Evolutionary conservation across 2,113 vertebrate species (phyloP).

Genomic region (Nothocercus nigrocapillus): DNA sequence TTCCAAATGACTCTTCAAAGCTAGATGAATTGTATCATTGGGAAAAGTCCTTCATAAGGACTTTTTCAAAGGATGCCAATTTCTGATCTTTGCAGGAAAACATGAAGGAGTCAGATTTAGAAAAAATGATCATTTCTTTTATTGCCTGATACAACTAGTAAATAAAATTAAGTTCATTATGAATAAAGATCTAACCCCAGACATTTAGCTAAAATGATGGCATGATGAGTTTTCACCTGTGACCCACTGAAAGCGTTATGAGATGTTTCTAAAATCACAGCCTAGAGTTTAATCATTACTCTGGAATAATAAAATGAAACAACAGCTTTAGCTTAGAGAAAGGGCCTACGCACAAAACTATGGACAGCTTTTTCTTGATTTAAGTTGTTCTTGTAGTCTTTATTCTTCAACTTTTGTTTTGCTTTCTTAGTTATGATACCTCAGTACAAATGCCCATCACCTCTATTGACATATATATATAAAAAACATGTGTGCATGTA

Average conservation of each 20-base stretch:
- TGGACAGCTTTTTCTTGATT: background rate
- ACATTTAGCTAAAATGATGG: background rate
- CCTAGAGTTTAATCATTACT: background rate
- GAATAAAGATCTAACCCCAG: background rate
- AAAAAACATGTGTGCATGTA: background rate
- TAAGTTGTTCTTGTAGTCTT: background rate
- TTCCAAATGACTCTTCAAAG: slow-evolving; percentile 59
- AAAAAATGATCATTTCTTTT: background rate
- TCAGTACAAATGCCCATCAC: background rate
- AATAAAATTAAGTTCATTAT: background rate
- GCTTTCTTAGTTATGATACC: background rate
- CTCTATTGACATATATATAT: background rate
- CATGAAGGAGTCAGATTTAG: background rate
- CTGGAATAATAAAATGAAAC: background rate
- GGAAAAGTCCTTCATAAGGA: slow-evolving; percentile 42
- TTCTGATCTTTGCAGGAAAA: slow-evolving; percentile 19
- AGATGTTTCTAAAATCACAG: background rate
- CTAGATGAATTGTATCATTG: slow-evolving; percentile 27
- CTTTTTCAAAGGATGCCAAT: slow-evolving; percentile 46
- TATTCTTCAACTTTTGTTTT: background rate
- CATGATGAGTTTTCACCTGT: background rate
- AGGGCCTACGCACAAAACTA: background rate
- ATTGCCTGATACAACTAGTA: background rate
- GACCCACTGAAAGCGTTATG: background rate
- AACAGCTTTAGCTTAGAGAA: background rate